Percentiles rank a stretch among this genome's conserved stretches.
Conservation (phyloP, 2,113 vertebrate genomes). For the Nibea albiflora region DNA sequence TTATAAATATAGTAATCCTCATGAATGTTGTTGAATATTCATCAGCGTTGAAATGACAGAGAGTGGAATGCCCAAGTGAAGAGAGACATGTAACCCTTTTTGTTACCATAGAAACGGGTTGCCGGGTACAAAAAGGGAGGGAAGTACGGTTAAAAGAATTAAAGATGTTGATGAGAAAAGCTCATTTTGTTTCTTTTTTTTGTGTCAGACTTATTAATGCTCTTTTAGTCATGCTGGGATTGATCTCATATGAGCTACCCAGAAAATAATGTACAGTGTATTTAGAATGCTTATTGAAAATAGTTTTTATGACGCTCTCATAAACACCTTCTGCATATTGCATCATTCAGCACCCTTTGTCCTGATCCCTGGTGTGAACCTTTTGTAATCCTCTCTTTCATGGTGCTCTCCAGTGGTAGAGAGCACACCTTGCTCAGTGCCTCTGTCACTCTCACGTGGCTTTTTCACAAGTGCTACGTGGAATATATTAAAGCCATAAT, state of each 20-base stretch:
- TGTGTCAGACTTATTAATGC: background rate
- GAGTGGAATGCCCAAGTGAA: background rate
- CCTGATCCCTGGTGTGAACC: constrained; percentile 21
- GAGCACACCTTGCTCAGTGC: constrained; percentile 11
- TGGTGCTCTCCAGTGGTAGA: constrained; percentile 4
- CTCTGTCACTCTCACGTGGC: constrained; percentile 5
- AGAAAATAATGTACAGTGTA: background rate
- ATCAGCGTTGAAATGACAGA: background rate
- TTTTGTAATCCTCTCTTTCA: constrained; percentile 20
- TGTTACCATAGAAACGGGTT: constrained; percentile 39
- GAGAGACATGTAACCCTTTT: background rate
- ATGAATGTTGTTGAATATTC: background rate
- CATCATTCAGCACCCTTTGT: constrained; percentile 4
- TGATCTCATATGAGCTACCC: background rate
- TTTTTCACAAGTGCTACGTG: background rate
- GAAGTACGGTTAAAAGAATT: background rate
- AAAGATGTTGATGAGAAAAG: background rate
- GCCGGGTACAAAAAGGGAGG: background rate
- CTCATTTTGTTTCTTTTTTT: background rate
- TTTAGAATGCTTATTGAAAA: background rate
- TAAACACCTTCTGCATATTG: constrained; percentile 1
- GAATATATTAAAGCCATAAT: constrained; percentile 19
- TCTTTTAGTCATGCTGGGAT: background rate
- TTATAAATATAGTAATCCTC: background rate
- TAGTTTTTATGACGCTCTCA: constrained; percentile 7